Conservation (phyloP, 2,888 invertebrate species). For the Achlya flavicornis region DNA sequence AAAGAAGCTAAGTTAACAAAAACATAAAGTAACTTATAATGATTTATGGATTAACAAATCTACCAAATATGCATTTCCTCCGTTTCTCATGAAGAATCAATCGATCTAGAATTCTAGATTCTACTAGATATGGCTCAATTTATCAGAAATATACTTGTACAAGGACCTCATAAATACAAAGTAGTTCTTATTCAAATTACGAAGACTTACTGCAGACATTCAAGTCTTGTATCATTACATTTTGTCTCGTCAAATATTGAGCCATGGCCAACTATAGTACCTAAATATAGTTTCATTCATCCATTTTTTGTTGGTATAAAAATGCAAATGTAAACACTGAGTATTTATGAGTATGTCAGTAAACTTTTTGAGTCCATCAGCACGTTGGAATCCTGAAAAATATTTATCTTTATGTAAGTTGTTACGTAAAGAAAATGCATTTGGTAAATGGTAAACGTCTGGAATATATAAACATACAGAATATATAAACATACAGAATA, state of each 20-base stretch:
- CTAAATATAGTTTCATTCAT: slow-evolving; percentile 6
- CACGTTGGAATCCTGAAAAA: not conserved
- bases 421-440: slow-evolving; percentile 8
- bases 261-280: not conserved
- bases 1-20: no score
- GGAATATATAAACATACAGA: not conserved
- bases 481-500: not conserved
- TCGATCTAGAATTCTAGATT: no score
- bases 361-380: not conserved
- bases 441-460: not conserved
- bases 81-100: no score
- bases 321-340: slow-evolving; percentile 1
- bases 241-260: slow-evolving; percentile 4
- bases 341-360: not conserved
- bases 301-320: not conserved
- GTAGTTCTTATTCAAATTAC: not conserved
- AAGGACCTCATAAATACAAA: not conserved
- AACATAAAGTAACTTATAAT: no score
- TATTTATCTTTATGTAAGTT: not conserved
- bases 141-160: not conserved
- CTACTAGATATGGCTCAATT: no score
- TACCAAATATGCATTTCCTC: no score
- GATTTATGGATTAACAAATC: no score
- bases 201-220: not conserved
- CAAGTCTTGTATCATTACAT: not conserved